These are phyloP conservation scores for Eurypyga helias DNA, from an alignment of 2,113 vertebrate genomes.

Conservation along the genomic window DNA sequence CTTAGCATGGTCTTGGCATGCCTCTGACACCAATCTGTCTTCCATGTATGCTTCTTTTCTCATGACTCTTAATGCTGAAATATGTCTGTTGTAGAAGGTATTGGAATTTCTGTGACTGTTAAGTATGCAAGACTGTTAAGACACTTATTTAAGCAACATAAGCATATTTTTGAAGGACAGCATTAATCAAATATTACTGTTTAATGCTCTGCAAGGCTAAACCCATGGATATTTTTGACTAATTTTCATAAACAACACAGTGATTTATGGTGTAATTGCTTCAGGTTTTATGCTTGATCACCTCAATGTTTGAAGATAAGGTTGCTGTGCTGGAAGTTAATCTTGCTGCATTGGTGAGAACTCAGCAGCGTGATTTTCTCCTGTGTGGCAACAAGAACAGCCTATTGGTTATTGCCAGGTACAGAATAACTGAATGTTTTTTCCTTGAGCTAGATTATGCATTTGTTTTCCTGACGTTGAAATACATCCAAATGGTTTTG, in stretches of 20 bases:
- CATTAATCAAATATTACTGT: background rate
- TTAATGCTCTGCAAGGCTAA: background rate
- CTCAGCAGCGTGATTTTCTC: background rate
- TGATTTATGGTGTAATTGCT: background rate
- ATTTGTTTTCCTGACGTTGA: background rate
- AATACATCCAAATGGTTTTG: background rate
- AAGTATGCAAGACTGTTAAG: background rate
- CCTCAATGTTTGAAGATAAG: constrained; percentile 81
- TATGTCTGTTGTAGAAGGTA: background rate
- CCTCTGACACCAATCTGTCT: background rate
- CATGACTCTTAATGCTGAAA: background rate
- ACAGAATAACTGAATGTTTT: background rate
- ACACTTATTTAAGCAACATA: background rate
- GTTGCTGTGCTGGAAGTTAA: constrained; percentile 78
- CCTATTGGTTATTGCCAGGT: constrained; percentile 85
- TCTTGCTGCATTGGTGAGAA: background rate
- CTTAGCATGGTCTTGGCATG: background rate
- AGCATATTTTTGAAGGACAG: background rate
- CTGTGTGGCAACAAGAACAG: background rate
- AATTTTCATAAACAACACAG: background rate
- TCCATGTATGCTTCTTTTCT: background rate
- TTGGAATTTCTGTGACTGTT: background rate
- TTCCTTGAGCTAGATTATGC: background rate
- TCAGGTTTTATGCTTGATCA: constrained; percentile 81
- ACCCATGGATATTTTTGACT: background rate